Base-by-base conservation (phyloP, 2,797 vertebrate genomes). In the Philypnodon macrostomus region DNA sequence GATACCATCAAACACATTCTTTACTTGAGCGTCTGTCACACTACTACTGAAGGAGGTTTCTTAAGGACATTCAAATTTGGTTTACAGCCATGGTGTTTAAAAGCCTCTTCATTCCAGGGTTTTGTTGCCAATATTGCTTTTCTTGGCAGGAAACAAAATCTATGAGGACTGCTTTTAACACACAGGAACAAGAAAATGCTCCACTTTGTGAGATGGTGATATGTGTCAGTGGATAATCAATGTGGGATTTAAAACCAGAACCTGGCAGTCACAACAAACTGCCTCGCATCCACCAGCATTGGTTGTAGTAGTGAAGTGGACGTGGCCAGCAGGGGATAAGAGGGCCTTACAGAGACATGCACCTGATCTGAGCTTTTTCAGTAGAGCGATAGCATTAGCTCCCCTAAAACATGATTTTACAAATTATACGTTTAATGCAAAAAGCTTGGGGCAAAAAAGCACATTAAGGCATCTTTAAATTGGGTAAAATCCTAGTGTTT, bases 231-330 rank as follows among this genome's bases (percentile, higher is more conserved):
- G 2, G 32, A 54, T 18, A 44, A 19, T 30, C 23, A 1, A 46
- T 11, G 4, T 4, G 9, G 17, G 47, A 48, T 57, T 47, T 32
- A 59, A 59, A 47, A 36, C 32, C 9, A 34, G 61, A 49, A 47
- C 51, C 42, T 18, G 7, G 1, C 38, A 35, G 60, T 56, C 53
- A 21, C 57, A 61, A 45, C 24, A 23, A 42, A 66, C 2, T 21
- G 29, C 29, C 32, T 39, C 27, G 23, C 40, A 70, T 74, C 38
- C 42, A 63, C 72, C 56, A 68, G 2, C 1, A 16, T 13, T 14
- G 8, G 14, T 14, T 14, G n/a, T n/a, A n/a, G n/a, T n/a, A n/a
- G n/a, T n/a, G n/a, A n/a, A n/a, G n/a, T n/a, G n/a, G n/a, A n/a
- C n/a, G n/a, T n/a, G n/a, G n/a, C n/a, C n/a, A n/a, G n/a, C n/a